phyloP scores from a whole-genome alignment of 2,888 invertebrate genomes.

The Conchocele bisecta region DNA sequence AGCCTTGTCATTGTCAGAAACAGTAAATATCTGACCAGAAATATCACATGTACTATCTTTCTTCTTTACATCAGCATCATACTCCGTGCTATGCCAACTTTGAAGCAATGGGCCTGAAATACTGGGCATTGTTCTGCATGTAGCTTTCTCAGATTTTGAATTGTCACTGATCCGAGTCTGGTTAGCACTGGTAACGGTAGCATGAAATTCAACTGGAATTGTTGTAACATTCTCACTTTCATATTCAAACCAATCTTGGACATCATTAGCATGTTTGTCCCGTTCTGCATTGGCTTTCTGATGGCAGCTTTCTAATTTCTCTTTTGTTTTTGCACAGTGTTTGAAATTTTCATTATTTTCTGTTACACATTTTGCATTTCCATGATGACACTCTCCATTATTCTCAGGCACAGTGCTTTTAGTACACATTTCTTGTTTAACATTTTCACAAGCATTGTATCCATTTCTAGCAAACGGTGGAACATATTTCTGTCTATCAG shows the following conservation, averaged over 20 bases:
- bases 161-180: neutral
- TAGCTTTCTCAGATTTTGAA: neutral
- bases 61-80: slow-evolving; percentile 25
- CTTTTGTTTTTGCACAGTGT: neutral
- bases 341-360: neutral
- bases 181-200: too few relatives aligned
- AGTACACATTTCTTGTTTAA: too few relatives aligned
- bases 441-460: too few relatives aligned
- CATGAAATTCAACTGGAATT: slow-evolving; percentile 20
- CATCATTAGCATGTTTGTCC: neutral
- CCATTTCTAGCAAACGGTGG: too few relatives aligned
- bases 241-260: slow-evolving; percentile 56
- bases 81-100: slow-evolving; percentile 48
- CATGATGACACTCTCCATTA: neutral
- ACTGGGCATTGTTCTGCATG: neutral
- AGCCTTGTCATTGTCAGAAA: neutral
- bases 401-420: neutral
- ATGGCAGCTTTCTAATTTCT: neutral
- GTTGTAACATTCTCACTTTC: slow-evolving; percentile 28
- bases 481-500: neutral
- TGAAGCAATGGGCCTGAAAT: slow-evolving; percentile 6
- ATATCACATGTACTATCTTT: neutral
- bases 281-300: neutral
- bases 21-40: neutral
- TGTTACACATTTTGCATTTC: too few relatives aligned